phyloP scores from a whole-genome alignment of 2,888 invertebrate species.

The Cryptocheilus praepositus region DNA sequence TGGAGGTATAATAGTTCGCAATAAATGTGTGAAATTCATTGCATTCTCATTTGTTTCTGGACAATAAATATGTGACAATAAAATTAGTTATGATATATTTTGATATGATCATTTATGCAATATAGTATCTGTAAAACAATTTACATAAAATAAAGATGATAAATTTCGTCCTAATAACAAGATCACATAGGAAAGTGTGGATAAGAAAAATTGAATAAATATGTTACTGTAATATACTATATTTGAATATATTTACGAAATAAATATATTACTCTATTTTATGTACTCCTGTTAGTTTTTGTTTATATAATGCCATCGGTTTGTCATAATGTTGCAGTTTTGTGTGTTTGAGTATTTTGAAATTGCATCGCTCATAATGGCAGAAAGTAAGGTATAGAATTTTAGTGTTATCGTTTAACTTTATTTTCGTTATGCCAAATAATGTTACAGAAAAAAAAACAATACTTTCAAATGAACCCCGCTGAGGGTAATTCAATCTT shows the following conservation, averaged over 20 bases:
- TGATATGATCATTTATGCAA: no score
- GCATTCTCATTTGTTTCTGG: not conserved
- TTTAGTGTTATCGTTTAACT: conserved; percentile 54
- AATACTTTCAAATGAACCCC: conserved; percentile 55
- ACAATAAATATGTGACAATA: not conserved
- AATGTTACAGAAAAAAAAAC: conserved; percentile 59
- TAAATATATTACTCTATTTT: conserved; percentile 68
- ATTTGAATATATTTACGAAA: conserved; percentile 58
- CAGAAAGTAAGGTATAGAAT: not conserved
- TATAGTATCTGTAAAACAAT: no score
- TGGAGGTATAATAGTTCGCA: no score
- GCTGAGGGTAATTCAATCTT: conserved; percentile 43
- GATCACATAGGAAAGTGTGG: no score
- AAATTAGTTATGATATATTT: not conserved
- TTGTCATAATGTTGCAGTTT: not conserved
- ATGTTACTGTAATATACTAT: no score
- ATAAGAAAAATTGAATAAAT: no score
- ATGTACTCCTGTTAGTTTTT: not conserved
- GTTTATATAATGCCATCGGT: not conserved
- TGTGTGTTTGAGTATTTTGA: no score
- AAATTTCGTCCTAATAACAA: no score
- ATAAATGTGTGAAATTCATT: no score
- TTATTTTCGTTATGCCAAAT: conserved; percentile 61
- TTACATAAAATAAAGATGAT: no score
- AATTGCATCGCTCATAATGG: not conserved